Percentiles rank a stretch among this genome's conserved stretches.
These are phyloP conservation scores for Tuberolachnus salignus DNA, from an alignment of 2,888 invertebrate genomes.

Conservation along the genomic window DNA sequence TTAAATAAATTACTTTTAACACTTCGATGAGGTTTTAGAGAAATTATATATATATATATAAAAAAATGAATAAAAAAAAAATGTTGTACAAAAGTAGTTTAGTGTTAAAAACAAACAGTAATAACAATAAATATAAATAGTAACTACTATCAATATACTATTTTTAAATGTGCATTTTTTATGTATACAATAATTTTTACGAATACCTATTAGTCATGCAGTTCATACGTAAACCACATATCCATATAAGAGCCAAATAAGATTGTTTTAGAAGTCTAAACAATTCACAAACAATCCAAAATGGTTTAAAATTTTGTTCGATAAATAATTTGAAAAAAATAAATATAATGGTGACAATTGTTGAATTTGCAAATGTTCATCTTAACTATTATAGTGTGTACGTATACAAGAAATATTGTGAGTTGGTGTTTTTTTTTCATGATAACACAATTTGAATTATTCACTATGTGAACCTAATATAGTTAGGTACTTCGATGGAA, in stretches of 20 bases:
- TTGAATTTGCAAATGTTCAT: background rate
- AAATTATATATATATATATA: too few species aligned
- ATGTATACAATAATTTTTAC: background rate
- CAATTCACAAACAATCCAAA: background rate
- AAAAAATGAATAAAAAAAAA: background rate
- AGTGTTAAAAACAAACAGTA: too few species aligned
- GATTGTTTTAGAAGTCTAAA: conserved; percentile 1
- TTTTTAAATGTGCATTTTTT: too few species aligned
- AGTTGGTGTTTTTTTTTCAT: too few species aligned
- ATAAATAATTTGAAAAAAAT: background rate
- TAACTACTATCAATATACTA: too few species aligned
- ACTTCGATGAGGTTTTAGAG: too few species aligned
- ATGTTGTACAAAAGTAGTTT: background rate
- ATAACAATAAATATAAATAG: too few species aligned
- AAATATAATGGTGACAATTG: background rate
- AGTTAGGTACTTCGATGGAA: too few species aligned
- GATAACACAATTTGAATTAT: too few species aligned
- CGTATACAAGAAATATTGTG: background rate
- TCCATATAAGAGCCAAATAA: background rate
- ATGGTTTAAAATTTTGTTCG: background rate
- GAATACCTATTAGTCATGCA: conserved; percentile 14
- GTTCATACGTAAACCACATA: background rate
- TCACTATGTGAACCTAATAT: too few species aligned
- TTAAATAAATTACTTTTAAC: too few species aligned
- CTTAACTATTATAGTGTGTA: background rate